Percentiles rank a stretch among this genome's conserved stretches.
Evolutionary conservation across 1,140 invertebrate species (phyloP).

Genomic region (Calycopis cecrops): DNA sequence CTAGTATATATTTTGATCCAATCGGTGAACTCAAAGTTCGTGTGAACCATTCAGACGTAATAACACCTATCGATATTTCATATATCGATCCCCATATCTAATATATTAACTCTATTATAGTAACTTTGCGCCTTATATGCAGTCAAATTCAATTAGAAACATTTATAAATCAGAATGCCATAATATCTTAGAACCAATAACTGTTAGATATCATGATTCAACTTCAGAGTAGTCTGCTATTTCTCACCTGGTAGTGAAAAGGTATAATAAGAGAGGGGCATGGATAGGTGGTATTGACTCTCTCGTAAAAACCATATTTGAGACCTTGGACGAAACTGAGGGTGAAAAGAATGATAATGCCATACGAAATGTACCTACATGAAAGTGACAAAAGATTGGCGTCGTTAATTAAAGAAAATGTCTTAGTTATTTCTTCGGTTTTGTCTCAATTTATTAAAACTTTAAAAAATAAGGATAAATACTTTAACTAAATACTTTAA

Average conservation of each 20-base stretch:
- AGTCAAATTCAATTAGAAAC: slow-evolving; percentile 21
- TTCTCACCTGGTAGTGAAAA: slow-evolving; percentile 17
- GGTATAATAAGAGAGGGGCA: slow-evolving; percentile 16
- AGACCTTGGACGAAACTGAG: slow-evolving; percentile 29
- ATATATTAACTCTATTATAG: slow-evolving; percentile 20
- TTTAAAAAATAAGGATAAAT: slow-evolving; percentile 25
- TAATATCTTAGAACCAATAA: slow-evolving; percentile 22
- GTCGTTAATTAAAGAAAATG: slow-evolving; percentile 22
- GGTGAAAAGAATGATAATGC: slow-evolving; percentile 23
- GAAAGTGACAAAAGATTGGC: slow-evolving; percentile 19
- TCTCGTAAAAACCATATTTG: slow-evolving; percentile 26
- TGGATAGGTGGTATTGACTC: slow-evolving; percentile 28
- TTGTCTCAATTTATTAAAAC: slow-evolving; percentile 24
- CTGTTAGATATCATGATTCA: slow-evolving; percentile 24
- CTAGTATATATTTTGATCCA: slow-evolving; percentile 30
- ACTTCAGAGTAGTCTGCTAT: slow-evolving; percentile 24
- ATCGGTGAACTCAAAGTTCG: slow-evolving; percentile 27
- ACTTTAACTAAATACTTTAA: slow-evolving; percentile 23
- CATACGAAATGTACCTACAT: slow-evolving; percentile 19
- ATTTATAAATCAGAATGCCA: slow-evolving; percentile 18
- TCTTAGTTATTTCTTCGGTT: slow-evolving; percentile 22
- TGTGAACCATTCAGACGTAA: slow-evolving; percentile 19
- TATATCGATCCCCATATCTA: slow-evolving; percentile 25
- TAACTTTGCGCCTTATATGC: slow-evolving; percentile 18
- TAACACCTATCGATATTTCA: slow-evolving; percentile 23